Evolutionary conservation across 2,113 vertebrate genomes (phyloP).

Genomic region (Mirza zaza): DNA sequence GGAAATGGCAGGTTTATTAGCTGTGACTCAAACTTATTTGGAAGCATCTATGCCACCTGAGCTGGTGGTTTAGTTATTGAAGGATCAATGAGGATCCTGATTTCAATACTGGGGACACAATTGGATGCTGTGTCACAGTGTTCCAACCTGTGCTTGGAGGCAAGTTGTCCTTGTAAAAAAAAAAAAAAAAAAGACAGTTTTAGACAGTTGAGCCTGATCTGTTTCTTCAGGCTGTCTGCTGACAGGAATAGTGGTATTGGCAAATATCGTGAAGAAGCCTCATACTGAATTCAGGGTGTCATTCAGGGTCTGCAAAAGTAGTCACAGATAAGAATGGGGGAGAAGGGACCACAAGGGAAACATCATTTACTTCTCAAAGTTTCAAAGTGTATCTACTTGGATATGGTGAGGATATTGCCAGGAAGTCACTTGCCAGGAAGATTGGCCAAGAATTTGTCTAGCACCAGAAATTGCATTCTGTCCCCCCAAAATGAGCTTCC

Average conservation of each 20-base stretch:
- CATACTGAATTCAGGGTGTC: not conserved
- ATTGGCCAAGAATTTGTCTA: not conserved
- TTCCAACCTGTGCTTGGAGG: not conserved
- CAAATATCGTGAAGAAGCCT: not conserved
- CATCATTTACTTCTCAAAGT: not conserved
- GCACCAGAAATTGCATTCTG: not conserved
- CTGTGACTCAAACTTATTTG: not conserved
- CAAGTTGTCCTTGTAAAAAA: not conserved
- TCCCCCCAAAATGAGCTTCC: not conserved
- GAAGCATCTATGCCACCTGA: not conserved
- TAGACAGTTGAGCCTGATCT: not conserved
- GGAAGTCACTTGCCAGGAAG: not conserved
- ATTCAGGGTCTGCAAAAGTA: not conserved
- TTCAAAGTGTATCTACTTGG: not conserved
- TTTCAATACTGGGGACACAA: not conserved
- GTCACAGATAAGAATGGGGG: not conserved
- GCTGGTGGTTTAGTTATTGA: not conserved
- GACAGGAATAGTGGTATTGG: accelerated
- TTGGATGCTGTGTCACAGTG: accelerated
- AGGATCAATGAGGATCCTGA: too few relatives aligned
- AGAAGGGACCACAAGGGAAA: not conserved
- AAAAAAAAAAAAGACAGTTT: not conserved
- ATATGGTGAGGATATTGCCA: not conserved
- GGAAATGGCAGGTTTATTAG: not conserved
- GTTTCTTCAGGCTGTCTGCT: not conserved